Evolutionary conservation across 1,140 invertebrate species (phyloP).

Genomic region (Gonioctena quinquepunctata): DNA sequence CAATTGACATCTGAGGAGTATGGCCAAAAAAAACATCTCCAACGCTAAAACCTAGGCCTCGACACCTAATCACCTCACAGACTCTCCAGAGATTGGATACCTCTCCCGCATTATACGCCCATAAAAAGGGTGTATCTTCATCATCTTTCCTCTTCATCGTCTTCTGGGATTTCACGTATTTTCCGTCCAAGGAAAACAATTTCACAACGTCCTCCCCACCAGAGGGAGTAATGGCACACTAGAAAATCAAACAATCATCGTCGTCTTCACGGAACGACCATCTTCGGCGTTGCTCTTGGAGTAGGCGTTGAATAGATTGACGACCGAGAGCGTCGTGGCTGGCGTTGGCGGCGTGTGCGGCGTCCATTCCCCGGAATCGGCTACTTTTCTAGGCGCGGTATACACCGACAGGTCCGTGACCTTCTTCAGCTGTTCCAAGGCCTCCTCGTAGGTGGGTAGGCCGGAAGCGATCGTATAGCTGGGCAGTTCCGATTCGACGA

Average conservation of each 20-base stretch:
- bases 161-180: no score
- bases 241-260: neutral
- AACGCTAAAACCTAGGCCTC: no score
- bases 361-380: conserved; percentile 19
- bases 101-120: no score
- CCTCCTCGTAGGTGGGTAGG: conserved; percentile 65
- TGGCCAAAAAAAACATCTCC: no score
- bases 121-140: no score
- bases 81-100: no score
- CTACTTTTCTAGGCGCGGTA: neutral
- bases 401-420: conserved; percentile 38
- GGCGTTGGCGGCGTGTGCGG: conserved; percentile 35
- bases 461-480: conserved; percentile 67
- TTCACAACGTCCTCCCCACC: no score
- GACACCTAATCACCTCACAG: no score
- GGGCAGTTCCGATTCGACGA: conserved; percentile 59
- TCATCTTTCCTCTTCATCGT: no score
- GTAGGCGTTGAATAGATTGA: conserved; percentile 50
- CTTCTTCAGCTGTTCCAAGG: conserved; percentile 60
- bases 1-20: no score
- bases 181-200: no score
- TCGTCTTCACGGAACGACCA: conserved; percentile 1
- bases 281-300: conserved; percentile 17
- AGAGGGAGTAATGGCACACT: no score
- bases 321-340: conserved; percentile 45